Evolutionary conservation across 2,888 invertebrate species (phyloP).

Genomic region (Clostera curtula): DNA sequence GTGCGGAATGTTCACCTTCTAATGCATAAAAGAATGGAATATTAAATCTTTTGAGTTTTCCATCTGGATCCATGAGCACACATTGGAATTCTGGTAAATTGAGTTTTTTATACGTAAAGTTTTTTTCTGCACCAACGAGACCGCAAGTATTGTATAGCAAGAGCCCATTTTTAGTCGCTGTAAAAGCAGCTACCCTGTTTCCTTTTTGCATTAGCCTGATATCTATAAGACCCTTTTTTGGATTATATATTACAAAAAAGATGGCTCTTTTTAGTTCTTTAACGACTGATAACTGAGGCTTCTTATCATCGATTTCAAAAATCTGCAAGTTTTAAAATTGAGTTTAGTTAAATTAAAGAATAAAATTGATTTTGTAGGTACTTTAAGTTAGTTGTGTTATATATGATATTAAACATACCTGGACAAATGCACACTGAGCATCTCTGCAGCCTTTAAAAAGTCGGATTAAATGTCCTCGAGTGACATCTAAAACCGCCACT

Average conservation of each 20-base stretch:
- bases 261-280: slow-evolving; percentile 78
- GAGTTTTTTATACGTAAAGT: slow-evolving; percentile 69
- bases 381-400: too few species aligned
- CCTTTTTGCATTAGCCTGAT: slow-evolving; percentile 95
- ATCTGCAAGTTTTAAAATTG: slow-evolving; percentile 41
- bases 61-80: slow-evolving; percentile 88
- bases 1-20: slow-evolving; percentile 89
- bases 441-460: slow-evolving; percentile 98
- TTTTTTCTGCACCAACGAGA: slow-evolving; percentile 81
- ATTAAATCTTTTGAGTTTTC: slow-evolving; percentile 85
- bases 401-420: slow-evolving; percentile 62
- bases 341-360: not conserved
- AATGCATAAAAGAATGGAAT: slow-evolving; percentile 95
- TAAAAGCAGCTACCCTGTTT: slow-evolving; percentile 91
- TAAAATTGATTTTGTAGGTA: too few species aligned
- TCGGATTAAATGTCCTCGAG: slow-evolving; percentile 84
- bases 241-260: slow-evolving; percentile 94
- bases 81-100: slow-evolving; percentile 81
- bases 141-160: slow-evolving; percentile 88
- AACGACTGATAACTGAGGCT: slow-evolving; percentile 51
- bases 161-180: slow-evolving; percentile 88
- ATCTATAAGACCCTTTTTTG: slow-evolving; percentile 93
- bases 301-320: slow-evolving; percentile 59
- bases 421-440: slow-evolving; percentile 95
- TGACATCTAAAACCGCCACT: slow-evolving; percentile 89